Conservation (phyloP, 2,797 vertebrate genomes). For the Sebastes nivosus region DNA sequence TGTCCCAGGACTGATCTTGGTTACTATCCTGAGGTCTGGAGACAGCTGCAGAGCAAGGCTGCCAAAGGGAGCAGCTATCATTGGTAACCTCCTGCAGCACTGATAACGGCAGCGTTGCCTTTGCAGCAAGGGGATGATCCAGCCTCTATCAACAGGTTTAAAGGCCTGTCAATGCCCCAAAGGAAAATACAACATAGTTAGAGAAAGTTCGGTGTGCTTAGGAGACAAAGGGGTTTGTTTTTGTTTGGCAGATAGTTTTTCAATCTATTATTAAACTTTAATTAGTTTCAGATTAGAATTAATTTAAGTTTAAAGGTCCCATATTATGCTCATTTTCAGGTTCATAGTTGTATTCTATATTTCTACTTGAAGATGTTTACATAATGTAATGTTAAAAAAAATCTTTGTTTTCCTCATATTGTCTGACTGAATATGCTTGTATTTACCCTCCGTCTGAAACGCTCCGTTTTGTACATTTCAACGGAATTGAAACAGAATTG, state of each 20-base stretch:
- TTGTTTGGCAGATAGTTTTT: neutral
- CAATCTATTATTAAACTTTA: neutral
- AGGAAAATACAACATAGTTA: slow-evolving; percentile 32
- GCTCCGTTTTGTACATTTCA: too few species aligned
- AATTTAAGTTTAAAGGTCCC: neutral
- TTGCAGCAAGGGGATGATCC: slow-evolving; percentile 24
- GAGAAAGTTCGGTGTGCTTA: neutral
- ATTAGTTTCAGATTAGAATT: neutral
- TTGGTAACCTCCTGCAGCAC: slow-evolving; percentile 58
- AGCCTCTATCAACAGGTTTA: slow-evolving; percentile 41
- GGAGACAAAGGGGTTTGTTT: neutral
- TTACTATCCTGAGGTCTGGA: slow-evolving; percentile 68
- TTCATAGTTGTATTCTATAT: neutral
- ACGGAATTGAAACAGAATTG: too few species aligned
- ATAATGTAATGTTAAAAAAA: neutral
- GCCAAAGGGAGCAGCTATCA: slow-evolving; percentile 72
- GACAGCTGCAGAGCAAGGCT: slow-evolving; percentile 74
- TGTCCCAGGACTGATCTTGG: slow-evolving; percentile 55
- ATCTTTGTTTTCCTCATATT: neutral
- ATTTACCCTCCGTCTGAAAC: too few species aligned
- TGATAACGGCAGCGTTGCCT: slow-evolving; percentile 61
- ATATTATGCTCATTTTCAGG: neutral
- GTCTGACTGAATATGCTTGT: neutral
- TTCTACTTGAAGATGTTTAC: neutral
- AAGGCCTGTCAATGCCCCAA: slow-evolving; percentile 33